Base-by-base conservation (phyloP, 2,888 invertebrate genomes). In the Prosapia bicincta region DNA sequence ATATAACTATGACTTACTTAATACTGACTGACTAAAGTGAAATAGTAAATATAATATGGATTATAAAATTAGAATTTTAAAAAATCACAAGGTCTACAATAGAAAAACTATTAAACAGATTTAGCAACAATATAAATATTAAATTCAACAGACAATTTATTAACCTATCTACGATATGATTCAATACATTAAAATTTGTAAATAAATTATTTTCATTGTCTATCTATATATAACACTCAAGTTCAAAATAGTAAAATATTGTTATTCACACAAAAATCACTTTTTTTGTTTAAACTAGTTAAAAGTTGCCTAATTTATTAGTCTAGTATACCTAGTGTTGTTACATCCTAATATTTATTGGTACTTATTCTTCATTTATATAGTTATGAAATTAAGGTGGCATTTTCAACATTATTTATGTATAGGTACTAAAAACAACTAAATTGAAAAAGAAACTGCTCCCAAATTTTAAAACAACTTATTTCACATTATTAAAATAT, bases 141-240 rank as follows among this genome's bases (percentile, higher is more conserved):
- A 38, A 38, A 54, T 54, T 54, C 54, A 54, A 54, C 54, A 20
- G 20, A 54, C 54, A 54, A 54, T 54, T 54, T 54, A 5, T 54
- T 54, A 54, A 54, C 54, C 54, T 54, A 54, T 54, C 54, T 54
- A 54, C 54, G 54, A 54, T 54, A 54, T 54, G 54, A 54, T 54
- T 54, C 54, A 54, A 54, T 54, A 54, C 20, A 54, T 20, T 54
- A 54, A 54, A 54, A 54, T 54, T 54, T 54, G 30, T 20, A 38
- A 38, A 28, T 38, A 38, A 38, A 54, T 54, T 54, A 54, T 20
- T 20, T 20, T 10, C 3, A 54, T 20, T 54, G 20, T 54, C 54
- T 20, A n/a, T n/a, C n/a, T n/a, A n/a, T n/a, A n/a, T n/a, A 54
- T 54, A 54, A 54, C 54, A 54, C 54, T 54, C 54, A 54, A 54